These are phyloP conservation scores for Unio delphinus DNA, from an alignment of 2,888 invertebrate genomes.

Conservation along the genomic window DNA sequence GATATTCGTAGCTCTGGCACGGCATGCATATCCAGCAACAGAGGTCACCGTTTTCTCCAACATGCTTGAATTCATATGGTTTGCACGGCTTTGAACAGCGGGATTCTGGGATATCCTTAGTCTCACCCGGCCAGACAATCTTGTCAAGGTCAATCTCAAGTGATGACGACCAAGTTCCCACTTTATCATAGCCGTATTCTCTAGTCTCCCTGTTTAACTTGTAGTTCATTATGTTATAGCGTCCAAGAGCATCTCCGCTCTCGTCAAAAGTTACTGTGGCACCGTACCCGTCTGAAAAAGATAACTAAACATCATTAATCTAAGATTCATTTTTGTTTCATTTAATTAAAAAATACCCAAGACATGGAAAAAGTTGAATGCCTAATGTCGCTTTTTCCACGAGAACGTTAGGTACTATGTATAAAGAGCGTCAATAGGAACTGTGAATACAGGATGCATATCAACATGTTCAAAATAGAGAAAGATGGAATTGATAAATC, in stretches of 20 bases:
- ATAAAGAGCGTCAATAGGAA: no score
- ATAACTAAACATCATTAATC: neutral
- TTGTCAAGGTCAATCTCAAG: slow-evolving; percentile 66
- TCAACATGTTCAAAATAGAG: no score
- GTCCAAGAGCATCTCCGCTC: slow-evolving; percentile 71
- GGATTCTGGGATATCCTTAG: slow-evolving; percentile 68
- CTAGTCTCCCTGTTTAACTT: slow-evolving; percentile 62
- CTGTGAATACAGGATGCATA: no score
- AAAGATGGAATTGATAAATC: no score
- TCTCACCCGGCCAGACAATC: slow-evolving; percentile 70
- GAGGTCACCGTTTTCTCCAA: slow-evolving; percentile 69
- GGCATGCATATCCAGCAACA: slow-evolving; percentile 73
- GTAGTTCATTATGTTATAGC: slow-evolving; percentile 74
- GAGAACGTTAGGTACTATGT: no score
- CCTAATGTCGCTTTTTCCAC: no score
- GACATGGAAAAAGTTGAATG: no score
- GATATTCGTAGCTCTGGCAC: slow-evolving; percentile 65
- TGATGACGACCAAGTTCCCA: slow-evolving; percentile 76
- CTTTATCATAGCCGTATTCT: slow-evolving; percentile 64
- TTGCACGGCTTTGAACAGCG: slow-evolving; percentile 71
- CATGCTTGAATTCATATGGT: slow-evolving; percentile 70
- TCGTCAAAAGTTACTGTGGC: slow-evolving; percentile 77
- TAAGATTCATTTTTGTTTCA: neutral
- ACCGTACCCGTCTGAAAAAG: slow-evolving; percentile 77
- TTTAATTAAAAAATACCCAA: no score